Base-by-base conservation (phyloP, 1,140 invertebrate species). In the silkworm (Bombyx mori) region DNA sequence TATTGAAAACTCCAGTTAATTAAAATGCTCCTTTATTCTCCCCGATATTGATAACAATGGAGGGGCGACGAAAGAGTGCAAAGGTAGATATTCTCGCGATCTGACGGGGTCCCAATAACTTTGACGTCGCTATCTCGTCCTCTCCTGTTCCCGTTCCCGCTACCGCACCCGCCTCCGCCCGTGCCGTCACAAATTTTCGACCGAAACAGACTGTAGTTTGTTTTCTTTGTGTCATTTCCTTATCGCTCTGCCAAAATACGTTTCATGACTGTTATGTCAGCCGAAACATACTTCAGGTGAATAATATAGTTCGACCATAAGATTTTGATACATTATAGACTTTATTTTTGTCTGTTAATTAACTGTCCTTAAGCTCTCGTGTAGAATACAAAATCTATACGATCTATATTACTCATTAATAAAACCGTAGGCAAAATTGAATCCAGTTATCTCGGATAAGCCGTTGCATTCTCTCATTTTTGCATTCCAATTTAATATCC, bases 171-270 rank as follows among this genome's bases (percentile, higher is more conserved):
- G 63, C 60, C 52, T 55, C 59, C 50, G 67, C 55, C 54, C 67
- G 61, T 68, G 66, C 66, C 68, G 65, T 76, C 72, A 75, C 79
- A 81, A 84, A 84, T 79, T 81, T 75, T 82, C 77, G 71, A 69
- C 75, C 72, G 69, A 68, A 71, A 67, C 75, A 75, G 71, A 77
- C 78, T 72, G 72, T 80, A 82, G 77, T 85, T 84, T 86, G 75
- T 86, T 86, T 83, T 84, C 79, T 82, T 82, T 80, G 77, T 81
- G 77, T 83, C 76, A 83, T 87, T 87, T 87, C 81, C 82, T 87
- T 87, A 85, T 87, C 82, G 78, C 70, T 68, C 66, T 87, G 79
- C 84, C 80, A 87, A 87, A 85, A 87, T 82, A 84, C 77, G 75
- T 79, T 82, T 78, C 80, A 81, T 80, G 77, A 79, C 76, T 70